Evolutionary conservation across 2,888 invertebrate genomes (phyloP).

Genomic region (Agonopterix subpropinquella): DNA sequence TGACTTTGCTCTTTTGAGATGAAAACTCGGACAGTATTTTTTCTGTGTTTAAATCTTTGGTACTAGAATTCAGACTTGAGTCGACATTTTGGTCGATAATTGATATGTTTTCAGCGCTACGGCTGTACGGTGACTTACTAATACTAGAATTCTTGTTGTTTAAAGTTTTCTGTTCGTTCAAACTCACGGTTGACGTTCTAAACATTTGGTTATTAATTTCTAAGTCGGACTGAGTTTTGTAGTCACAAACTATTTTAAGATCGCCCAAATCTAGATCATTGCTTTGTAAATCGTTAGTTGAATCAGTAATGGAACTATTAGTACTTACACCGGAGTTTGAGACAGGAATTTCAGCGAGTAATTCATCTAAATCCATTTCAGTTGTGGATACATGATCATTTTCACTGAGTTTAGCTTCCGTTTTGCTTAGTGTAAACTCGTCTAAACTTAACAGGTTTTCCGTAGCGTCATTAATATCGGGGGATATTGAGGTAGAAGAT

Average conservation of each 20-base stretch:
- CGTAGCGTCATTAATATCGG: slow-evolving; percentile 20
- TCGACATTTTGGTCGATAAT: slow-evolving; percentile 16
- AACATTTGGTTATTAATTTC: slow-evolving; percentile 9
- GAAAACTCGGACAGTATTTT: slow-evolving; percentile 49
- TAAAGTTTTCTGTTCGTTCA: slow-evolving; percentile 32
- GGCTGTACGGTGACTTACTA: slow-evolving; percentile 38
- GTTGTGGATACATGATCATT: slow-evolving; percentile 8
- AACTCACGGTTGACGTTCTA: slow-evolving; percentile 44
- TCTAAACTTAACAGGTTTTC: slow-evolving; percentile 19
- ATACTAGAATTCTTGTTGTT: slow-evolving; percentile 22
- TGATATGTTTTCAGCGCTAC: slow-evolving; percentile 57
- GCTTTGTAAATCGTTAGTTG: slow-evolving; percentile 1
- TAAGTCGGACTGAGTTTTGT: neutral
- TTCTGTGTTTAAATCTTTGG: slow-evolving; percentile 42
- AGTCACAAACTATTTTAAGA: neutral
- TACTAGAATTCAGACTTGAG: slow-evolving; percentile 20
- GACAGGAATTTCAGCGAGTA: neutral
- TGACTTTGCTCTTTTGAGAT: slow-evolving; percentile 46
- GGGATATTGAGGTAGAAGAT: slow-evolving; percentile 27
- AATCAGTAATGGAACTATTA: neutral
- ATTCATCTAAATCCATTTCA: neutral
- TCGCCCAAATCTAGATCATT: neutral
- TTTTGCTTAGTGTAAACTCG: slow-evolving; percentile 15
- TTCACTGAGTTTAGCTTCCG: slow-evolving; percentile 12
- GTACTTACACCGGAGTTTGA: neutral